Base-by-base conservation (phyloP, 2,797 vertebrate genomes). In the Gadopsis bispinosus region DNA sequence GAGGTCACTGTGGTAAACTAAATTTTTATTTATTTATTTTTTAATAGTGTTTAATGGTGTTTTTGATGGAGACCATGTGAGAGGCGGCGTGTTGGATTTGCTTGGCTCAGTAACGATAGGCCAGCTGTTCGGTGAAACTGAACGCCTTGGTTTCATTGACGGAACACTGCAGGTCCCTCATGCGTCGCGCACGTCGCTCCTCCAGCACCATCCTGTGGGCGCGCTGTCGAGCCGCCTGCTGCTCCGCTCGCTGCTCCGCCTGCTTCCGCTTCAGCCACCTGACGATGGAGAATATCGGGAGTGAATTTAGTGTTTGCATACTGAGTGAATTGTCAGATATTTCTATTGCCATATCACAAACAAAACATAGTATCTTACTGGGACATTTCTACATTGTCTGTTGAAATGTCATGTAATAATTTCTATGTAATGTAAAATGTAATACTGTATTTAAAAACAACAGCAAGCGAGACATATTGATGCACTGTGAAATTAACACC, bases 191-290 rank as follows among this genome's bases (percentile, higher is more conserved):
- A 20, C 94, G 95, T 53, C 96, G 95, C 45, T 96, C 97, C 89
- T 99, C 97, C 35, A 96, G 73, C 62, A 96, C 89, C 81, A 98
- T 69, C 91, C 96, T 96, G 80, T 96, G 96, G 3, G 93, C 93
- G 76, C 93, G 94, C 83, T 98, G 97, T 80, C 96, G 95, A 73
- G 94, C 93, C 20, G 92, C 95, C 54, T 95, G 95, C 82, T 97
- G 96, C 88, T 97, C 96, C 0, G 87, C 93, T 13, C 91, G 90
- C 92, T 97, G 98, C 85, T 99, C 97, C 3, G 87, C 92, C 60
- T 93, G 95, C 89, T 99, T 99, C 69, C 90, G 92, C 90, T 88
- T 96, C 68, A 99, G 91, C 98, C 98, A 99, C 69, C 98, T 99
- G 50, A 26, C 6, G 48, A 33, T 7, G 12, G 19, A 43, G 54